Percentiles rank a stretch among this genome's conserved stretches.
Evolutionary conservation across 2,113 vertebrate genomes (phyloP).

Genomic region (Oreochromis niloticus): DNA sequence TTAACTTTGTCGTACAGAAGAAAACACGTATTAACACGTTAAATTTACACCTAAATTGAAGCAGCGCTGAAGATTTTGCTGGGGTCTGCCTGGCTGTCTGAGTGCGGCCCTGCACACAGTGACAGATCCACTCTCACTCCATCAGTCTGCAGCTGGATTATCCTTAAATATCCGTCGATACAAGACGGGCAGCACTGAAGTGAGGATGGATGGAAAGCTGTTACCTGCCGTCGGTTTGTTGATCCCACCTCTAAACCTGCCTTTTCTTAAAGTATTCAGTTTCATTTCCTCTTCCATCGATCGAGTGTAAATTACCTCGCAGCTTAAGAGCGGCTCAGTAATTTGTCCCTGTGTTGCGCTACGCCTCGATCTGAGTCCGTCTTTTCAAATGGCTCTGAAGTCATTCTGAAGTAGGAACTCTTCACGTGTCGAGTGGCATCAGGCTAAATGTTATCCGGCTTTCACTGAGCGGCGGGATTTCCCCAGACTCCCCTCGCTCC

Average conservation of each 20-base stretch:
- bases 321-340: not conserved
- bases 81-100: not conserved
- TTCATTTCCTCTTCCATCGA: not conserved
- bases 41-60: fast-evolving
- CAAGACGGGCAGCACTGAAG: not conserved
- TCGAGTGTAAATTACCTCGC: not conserved
- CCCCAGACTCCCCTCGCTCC: not conserved
- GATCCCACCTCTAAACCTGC: not conserved
- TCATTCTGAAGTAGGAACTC: not conserved
- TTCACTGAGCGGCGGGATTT: not conserved
- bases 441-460: constrained; percentile 7
- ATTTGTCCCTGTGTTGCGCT: not conserved
- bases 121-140: not conserved
- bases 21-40: not conserved
- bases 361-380: not conserved
- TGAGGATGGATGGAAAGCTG: not conserved
- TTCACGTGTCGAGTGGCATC: not conserved
- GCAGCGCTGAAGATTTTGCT: not conserved
- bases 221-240: not conserved
- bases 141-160: not conserved
- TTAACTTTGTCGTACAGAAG: not conserved
- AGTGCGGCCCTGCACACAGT: not conserved
- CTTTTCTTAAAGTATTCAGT: not conserved
- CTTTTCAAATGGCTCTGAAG: not conserved
- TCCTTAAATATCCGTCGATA: not conserved